These are phyloP conservation scores for Himalopsyche japonica DNA, from an alignment of 2,888 invertebrate species.

Conservation along the genomic window DNA sequence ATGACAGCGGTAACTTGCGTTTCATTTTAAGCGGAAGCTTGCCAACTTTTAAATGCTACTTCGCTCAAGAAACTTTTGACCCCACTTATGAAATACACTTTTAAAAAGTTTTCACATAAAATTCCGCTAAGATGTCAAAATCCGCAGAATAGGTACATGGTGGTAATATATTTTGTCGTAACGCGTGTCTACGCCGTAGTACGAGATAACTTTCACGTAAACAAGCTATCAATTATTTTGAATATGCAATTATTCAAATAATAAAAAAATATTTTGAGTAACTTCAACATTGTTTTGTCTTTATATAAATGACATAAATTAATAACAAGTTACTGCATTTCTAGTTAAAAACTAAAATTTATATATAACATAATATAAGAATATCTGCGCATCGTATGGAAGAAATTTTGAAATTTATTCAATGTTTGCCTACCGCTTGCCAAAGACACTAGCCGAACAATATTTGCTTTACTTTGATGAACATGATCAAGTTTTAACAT, in stretches of 20 bases:
- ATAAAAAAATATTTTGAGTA: too few species aligned
- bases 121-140: constrained; percentile 16
- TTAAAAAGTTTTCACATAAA: constrained; percentile 33
- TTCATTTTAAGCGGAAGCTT: not conserved
- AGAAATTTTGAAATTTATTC: too few species aligned
- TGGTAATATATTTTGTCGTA: not conserved
- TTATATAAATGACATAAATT: too few species aligned
- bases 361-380: too few species aligned
- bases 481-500: too few species aligned
- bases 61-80: constrained; percentile 12
- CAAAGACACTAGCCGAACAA: too few species aligned
- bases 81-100: constrained; percentile 22
- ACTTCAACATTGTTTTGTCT: too few species aligned
- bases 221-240: not conserved
- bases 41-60: constrained; percentile 21
- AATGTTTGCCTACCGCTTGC: too few species aligned
- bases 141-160: not conserved
- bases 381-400: too few species aligned
- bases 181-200: not conserved
- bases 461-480: too few species aligned
- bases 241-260: not conserved
- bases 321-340: too few species aligned
- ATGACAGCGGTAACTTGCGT: constrained; percentile 2
- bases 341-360: too few species aligned
- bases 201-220: not conserved